Evolutionary conservation across 2,113 vertebrate species (phyloP), one percentile per base, ranked within the genome.

Genomic region (Nycticebus coucang): DNA sequence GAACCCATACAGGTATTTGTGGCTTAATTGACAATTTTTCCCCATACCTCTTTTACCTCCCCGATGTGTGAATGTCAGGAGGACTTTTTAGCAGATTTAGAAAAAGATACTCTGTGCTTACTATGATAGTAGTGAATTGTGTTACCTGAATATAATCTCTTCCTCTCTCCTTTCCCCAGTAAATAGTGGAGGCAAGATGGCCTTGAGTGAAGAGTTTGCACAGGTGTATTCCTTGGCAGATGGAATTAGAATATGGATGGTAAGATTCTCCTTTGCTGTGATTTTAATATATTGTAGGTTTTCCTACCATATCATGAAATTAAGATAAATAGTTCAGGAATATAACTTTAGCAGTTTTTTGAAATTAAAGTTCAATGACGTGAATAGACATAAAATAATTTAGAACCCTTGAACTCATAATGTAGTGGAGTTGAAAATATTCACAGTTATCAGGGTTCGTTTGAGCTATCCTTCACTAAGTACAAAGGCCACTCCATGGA

Each of bases 171-270:
- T 94, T 35, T 98, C 97, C 98, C 60, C 97, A 99, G 99, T 99
- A 97, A 97, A 98, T 96, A 99, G 99, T 85, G 99, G 98, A 80
- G 99, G 99, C 95, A 99, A 98, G 96, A 97, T 97, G 14, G 96
- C 98, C 96, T 97, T 99, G 83, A 98, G 97, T 84, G 99, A 99
- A 72, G 99, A 99, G 35, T 99, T 99, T 96, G 98, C 99, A 64
- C 99, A 99, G 97, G 99, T 99, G 1, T 99, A 99, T 97, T 96
- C 98, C 22, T 97, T 99, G 96, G 99, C 99, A 35, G 99, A 99
- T 98, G 98, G 99, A 84, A 99, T 99, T 98, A 99, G 99, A 98
- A 99, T 99, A 87, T 99, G 99, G 99, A 99, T 99, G 99, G 99
- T 99, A 98, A 99, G 99, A 97, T 85, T 96, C 28, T 87, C 84